Evolutionary conservation across 2,113 vertebrate species (phyloP), one percentile per base, ranked within the genome.

Genomic region (Pygoscelis antarcticus): DNA sequence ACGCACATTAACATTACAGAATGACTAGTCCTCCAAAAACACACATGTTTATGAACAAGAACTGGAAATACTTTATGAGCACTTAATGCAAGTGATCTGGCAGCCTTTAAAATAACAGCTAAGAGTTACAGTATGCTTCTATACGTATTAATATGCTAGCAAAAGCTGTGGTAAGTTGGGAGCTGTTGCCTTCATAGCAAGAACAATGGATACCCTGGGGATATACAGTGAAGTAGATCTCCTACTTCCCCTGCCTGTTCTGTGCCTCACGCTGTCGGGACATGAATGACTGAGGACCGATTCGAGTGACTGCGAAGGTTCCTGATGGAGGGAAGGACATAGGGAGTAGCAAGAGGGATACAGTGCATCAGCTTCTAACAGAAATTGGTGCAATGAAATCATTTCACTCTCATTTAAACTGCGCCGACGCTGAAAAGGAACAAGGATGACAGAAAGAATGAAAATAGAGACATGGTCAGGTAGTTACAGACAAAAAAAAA

Each of bases 321-420:
- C 95, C 89, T 95, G 90, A 75, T 2, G 87, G 75, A 97, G 82
- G 82, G 91, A 94, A 96, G 76, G 88, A 92, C 89, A 95, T 38
- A 25, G 60, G 42, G 79, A 92, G 84, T 76, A 84, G 84, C 85
- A 95, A 89, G 93, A 94, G 80, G 87, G 81, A 94, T 76, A 94
- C 62, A 97, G 70, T 8, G 93, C 61, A 55, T 97, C 95, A 49
- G 94, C 94, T 95, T 97, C 97, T 96, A 97, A 92, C 29, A 98
- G 87, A 93, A 95, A 97, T 15, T 96, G 89, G 51, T 97, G 93
- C 72, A 96, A 84, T 29, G 86, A 98, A 95, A 96, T 95, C 38
- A 93, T 91, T 93, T 95, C 81, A 64, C 65, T 90, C 82, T 97
- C 94, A 68, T 95, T 92, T 85, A 97, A 90, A 96, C 95, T 97